A percentile compares a stretch with the other conserved stretches of the same genome.
phyloP scores from a whole-genome alignment of 2,888 invertebrate species.

The Drosophila pseudotakahashii region DNA sequence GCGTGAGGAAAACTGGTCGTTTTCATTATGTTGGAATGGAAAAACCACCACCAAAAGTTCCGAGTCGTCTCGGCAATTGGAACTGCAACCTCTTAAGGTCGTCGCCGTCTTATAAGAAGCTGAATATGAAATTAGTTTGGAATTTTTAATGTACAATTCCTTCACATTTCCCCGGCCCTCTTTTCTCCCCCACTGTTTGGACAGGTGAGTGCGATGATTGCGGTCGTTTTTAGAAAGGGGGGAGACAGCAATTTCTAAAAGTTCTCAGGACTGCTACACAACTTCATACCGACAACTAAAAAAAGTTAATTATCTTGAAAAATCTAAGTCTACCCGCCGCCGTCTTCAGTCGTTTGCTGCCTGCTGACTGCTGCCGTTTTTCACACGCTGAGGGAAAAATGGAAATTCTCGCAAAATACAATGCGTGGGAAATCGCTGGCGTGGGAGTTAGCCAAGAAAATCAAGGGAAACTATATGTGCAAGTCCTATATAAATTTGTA shows the following conservation, averaged over 20 bases:
- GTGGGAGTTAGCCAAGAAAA: conserved; percentile 63
- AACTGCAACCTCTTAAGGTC: conserved; percentile 71
- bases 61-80: conserved; percentile 52
- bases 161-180: conserved; percentile 37
- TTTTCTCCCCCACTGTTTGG: conserved; percentile 42
- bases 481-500: conserved; percentile 18
- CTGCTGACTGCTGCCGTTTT: conserved; percentile 65
- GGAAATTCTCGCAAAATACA: conserved; percentile 76
- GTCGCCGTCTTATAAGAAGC: conserved; percentile 71
- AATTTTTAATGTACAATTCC: conserved; percentile 74
- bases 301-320: conserved; percentile 73
- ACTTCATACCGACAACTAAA: conserved; percentile 45
- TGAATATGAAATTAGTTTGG: conserved; percentile 78
- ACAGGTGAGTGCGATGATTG: conserved; percentile 54
- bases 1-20: conserved; percentile 56
- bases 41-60: conserved; percentile 69
- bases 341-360: conserved; percentile 37
- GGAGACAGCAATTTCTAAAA: conserved; percentile 52
- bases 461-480: conserved; percentile 33
- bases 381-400: conserved; percentile 78
- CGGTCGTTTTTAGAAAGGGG: conserved; percentile 55
- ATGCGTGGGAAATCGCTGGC: conserved; percentile 80
- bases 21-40: conserved; percentile 16
- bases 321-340: conserved; percentile 65
- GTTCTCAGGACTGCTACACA: conserved; percentile 67